phyloP scores from a whole-genome alignment of 2,888 invertebrate genomes.

The Neoscelio sp. region DNA sequence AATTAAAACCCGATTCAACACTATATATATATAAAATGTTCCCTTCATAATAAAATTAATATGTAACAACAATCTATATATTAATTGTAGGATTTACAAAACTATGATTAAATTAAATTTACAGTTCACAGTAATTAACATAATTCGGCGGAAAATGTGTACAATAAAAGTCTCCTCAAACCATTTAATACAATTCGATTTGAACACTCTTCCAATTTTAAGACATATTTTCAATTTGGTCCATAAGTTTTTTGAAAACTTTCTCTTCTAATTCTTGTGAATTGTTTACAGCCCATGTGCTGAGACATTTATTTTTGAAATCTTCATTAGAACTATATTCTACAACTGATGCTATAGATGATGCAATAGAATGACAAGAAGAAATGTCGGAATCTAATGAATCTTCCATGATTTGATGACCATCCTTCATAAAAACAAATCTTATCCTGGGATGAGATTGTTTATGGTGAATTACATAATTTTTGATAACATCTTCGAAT shows the following conservation, averaged over 20 bases:
- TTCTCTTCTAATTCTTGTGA: constrained; percentile 57
- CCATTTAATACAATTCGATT: too few species aligned
- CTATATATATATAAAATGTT: too few species aligned
- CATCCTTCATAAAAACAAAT: constrained; percentile 68
- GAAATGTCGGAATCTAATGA: constrained; percentile 49
- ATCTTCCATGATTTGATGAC: constrained; percentile 51
- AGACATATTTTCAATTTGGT: constrained; percentile 37
- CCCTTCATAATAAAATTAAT: too few species aligned
- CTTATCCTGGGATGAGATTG: constrained; percentile 66
- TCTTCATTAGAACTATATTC: constrained; percentile 70
- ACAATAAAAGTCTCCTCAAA: too few species aligned
- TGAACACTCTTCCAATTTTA: too few species aligned
- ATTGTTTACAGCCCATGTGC: constrained; percentile 66
- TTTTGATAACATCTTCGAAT: constrained; percentile 65
- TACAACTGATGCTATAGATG: constrained; percentile 71
- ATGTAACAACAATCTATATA: too few species aligned
- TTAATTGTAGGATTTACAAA: too few species aligned
- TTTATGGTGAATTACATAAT: constrained; percentile 65
- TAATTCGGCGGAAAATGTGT: too few species aligned
- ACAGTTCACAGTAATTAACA: too few species aligned
- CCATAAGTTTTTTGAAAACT: constrained; percentile 50
- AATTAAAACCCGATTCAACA: too few species aligned
- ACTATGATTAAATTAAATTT: too few species aligned
- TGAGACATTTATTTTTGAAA: constrained; percentile 72
- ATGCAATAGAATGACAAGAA: constrained; percentile 50